These are phyloP conservation scores for Galbula dea DNA, from an alignment of 2,113 vertebrate genomes.

Conservation along the genomic window DNA sequence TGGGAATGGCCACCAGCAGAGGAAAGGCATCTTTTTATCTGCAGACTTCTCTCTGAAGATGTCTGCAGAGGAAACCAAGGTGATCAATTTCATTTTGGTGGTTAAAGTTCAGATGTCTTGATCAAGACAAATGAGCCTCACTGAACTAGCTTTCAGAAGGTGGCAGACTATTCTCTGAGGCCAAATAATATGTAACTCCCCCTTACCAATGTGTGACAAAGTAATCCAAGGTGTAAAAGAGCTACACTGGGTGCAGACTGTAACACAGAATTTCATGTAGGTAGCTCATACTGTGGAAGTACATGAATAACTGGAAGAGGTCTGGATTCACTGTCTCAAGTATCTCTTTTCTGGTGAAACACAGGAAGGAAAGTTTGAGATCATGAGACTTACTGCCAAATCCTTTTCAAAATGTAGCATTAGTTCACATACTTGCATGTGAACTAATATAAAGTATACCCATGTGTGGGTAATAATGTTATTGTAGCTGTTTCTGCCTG, in stretches of 20 bases:
- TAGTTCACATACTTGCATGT: not conserved
- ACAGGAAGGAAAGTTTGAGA: not conserved
- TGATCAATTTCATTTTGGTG: not conserved
- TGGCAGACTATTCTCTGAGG: no score
- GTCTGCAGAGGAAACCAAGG: not conserved
- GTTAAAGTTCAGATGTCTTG: not conserved
- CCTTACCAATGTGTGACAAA: not conserved
- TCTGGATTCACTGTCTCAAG: not conserved
- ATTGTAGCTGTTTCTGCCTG: not conserved
- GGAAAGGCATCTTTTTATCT: not conserved
- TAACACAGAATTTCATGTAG: rapidly evolving
- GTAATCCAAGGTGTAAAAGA: not conserved
- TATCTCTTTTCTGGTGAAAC: not conserved
- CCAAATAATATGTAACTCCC: not conserved
- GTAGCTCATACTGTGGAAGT: not conserved
- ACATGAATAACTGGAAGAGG: not conserved
- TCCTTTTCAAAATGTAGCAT: not conserved
- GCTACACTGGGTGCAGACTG: not conserved
- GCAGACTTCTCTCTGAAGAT: not conserved
- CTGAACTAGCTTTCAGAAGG: not conserved
- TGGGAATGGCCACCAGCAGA: not conserved
- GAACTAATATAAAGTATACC: no score
- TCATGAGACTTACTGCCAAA: not conserved
- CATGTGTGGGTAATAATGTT: not conserved
- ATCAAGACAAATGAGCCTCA: not conserved